phyloP scores from a whole-genome alignment of 2,888 invertebrate genomes.

The Synergus umbraculus region DNA sequence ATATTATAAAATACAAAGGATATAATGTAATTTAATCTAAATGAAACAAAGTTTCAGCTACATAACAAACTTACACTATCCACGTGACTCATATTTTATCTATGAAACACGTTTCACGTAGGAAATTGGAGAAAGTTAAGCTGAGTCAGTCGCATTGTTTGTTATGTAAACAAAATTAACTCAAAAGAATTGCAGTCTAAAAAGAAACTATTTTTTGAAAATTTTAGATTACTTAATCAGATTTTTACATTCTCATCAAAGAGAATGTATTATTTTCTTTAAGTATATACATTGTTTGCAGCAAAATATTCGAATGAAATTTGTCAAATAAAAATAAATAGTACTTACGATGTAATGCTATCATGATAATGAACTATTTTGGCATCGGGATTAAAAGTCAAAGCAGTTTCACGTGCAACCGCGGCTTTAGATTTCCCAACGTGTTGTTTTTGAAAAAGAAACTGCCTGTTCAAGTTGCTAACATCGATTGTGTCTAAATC shows the following conservation, averaged over 20 bases:
- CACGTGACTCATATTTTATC: neutral
- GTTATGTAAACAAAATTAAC: neutral
- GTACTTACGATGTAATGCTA: conserved; percentile 90
- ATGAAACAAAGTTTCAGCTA: neutral
- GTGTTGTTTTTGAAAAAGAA: conserved; percentile 98
- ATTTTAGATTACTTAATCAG: neutral
- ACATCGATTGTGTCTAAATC: conserved; percentile 99
- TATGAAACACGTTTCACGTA: neutral
- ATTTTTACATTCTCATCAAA: neutral
- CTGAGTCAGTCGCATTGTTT: too few species aligned
- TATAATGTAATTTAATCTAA: too few species aligned
- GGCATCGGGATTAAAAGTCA: conserved; percentile 92
- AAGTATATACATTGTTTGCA: neutral
- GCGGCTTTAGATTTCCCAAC: conserved; percentile 98
- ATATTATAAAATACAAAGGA: neutral
- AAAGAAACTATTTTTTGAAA: neutral
- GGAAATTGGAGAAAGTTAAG: neutral
- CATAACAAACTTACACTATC: neutral
- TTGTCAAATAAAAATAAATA: neutral
- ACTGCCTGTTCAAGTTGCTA: conserved; percentile 98
- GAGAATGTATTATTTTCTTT: neutral
- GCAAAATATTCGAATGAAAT: neutral
- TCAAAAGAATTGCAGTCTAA: neutral
- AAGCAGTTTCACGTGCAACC: conserved; percentile 93
- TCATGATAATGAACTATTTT: conserved; percentile 95